These are phyloP conservation scores for Gorsachius magnificus DNA, from an alignment of 2,797 vertebrate genomes.

Conservation along the genomic window DNA sequence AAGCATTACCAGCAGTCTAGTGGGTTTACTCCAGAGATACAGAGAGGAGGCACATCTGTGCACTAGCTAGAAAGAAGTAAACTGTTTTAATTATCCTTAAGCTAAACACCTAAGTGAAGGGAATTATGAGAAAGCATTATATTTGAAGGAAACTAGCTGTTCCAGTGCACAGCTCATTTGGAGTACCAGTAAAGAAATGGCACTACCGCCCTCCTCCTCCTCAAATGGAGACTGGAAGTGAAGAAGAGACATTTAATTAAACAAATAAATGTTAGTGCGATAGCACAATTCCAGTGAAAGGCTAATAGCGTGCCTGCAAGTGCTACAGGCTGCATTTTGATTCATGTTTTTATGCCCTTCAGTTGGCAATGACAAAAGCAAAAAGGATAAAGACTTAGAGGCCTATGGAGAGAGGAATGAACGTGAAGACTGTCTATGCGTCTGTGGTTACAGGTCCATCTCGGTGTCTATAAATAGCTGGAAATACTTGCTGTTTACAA, in stretches of 20 bases:
- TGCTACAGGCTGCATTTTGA: background rate
- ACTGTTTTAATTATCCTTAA: background rate
- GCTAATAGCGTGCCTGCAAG: background rate
- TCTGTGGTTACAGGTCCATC: background rate
- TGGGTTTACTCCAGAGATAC: background rate
- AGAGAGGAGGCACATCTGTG: background rate
- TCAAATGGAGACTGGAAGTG: background rate
- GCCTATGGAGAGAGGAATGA: background rate
- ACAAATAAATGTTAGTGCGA: background rate
- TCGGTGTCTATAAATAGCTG: background rate
- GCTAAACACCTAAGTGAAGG: background rate
- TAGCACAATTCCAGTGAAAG: background rate
- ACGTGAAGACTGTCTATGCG: background rate
- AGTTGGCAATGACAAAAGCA: background rate
- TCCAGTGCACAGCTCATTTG: background rate
- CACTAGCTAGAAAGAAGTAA: background rate
- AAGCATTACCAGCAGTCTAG: background rate
- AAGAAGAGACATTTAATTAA: conserved; percentile 2
- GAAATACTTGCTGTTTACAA: background rate
- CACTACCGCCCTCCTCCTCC: background rate
- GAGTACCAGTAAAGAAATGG: background rate
- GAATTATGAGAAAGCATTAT: background rate
- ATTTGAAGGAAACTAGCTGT: background rate
- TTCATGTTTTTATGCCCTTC: background rate
- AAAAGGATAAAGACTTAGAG: background rate